Percentiles rank a stretch among this genome's conserved stretches.
These are phyloP conservation scores for Clarias magur DNA, from an alignment of 2,113 vertebrate genomes.

Conservation along the genomic window DNA sequence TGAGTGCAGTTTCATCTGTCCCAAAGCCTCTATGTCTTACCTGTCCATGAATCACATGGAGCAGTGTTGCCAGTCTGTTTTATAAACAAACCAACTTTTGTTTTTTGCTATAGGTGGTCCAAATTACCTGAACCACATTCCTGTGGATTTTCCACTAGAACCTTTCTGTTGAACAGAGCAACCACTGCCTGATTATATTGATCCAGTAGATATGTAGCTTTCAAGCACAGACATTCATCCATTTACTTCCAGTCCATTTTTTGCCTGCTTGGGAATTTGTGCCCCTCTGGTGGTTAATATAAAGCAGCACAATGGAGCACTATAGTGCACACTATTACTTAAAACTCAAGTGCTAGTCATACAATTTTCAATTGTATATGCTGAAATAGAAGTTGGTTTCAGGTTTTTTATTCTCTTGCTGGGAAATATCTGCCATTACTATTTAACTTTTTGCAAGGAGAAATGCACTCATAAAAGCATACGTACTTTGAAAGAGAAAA, in stretches of 20 bases:
- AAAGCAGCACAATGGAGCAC: neutral
- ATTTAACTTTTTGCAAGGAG: neutral
- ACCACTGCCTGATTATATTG: neutral
- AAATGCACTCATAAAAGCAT: neutral
- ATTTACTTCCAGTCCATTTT: neutral
- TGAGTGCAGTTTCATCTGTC: neutral
- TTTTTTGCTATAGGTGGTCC: neutral
- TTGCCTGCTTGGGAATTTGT: neutral
- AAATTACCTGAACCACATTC: neutral
- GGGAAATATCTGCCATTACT: neutral
- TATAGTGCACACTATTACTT: neutral
- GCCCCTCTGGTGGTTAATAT: neutral
- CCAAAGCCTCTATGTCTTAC: neutral
- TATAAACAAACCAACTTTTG: neutral
- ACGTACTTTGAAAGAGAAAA: neutral
- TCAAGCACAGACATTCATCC: neutral
- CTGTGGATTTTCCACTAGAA: neutral
- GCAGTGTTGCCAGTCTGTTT: neutral
- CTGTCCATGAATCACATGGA: neutral
- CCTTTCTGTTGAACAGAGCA: neutral
- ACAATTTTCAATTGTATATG: neutral
- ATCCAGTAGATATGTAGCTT: neutral
- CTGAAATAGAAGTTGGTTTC: neutral
- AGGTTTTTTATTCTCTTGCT: neutral
- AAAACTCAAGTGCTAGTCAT: neutral